Percentiles rank a stretch among this genome's conserved stretches.
These are phyloP conservation scores for Sebastes hubbsi DNA, from an alignment of 2,797 vertebrate species.

Conservation along the genomic window DNA sequence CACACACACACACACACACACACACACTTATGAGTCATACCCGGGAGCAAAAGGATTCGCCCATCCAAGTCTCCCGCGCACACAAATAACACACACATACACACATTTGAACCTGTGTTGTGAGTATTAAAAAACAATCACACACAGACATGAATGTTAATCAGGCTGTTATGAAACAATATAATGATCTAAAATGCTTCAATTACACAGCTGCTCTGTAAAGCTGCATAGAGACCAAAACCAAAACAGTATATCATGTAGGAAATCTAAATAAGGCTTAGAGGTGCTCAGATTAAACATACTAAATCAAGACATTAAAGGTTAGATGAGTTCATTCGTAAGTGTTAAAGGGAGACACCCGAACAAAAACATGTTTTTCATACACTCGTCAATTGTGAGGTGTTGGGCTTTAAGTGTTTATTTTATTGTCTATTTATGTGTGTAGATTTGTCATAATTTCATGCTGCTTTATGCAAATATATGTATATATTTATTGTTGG, in stretches of 20 bases:
- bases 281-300: background rate
- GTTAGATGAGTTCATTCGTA: no score
- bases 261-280: background rate
- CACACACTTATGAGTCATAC: slow-evolving; percentile 38
- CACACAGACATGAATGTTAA: background rate
- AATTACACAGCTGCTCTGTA: background rate
- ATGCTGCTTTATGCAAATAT: no score
- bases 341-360: no score
- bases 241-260: background rate
- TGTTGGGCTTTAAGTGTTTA: no score
- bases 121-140: slow-evolving; percentile 9
- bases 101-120: background rate
- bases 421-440: no score
- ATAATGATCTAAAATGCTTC: slow-evolving; percentile 4
- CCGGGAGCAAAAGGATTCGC: slow-evolving; percentile 21
- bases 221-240: background rate
- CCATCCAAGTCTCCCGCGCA: background rate
- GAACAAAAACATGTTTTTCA: no score
- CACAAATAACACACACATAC: background rate
- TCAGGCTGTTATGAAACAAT: slow-evolving; percentile 23
- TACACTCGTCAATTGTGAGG: no score
- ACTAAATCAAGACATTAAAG: no score
- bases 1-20: background rate
- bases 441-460: no score
- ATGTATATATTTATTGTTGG: no score